A percentile compares a stretch with the other conserved stretches of the same genome.
Evolutionary conservation across 2,888 invertebrate genomes (phyloP).

Genomic region (Pandemis corylana): DNA sequence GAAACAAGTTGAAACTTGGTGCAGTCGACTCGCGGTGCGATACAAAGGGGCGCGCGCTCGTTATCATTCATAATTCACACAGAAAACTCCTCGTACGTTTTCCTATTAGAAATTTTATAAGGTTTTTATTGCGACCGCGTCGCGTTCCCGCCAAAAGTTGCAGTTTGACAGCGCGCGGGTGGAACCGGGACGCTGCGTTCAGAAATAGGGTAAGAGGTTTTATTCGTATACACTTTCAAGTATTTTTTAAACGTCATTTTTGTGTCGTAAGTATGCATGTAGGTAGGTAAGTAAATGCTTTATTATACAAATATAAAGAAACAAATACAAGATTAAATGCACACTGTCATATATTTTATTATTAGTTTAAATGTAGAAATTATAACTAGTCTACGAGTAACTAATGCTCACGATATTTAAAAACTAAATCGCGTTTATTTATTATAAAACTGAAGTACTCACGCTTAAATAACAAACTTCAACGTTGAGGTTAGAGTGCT

Average conservation of each 20-base stretch:
- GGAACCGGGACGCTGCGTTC: slow-evolving; percentile 53
- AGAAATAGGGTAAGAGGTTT: slow-evolving; percentile 44
- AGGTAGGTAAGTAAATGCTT: no score
- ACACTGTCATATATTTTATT: no score
- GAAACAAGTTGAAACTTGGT: slow-evolving; percentile 75
- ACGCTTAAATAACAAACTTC: background rate
- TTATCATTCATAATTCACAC: slow-evolving; percentile 85
- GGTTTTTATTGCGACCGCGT: slow-evolving; percentile 76
- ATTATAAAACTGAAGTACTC: background rate
- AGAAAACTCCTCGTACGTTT: slow-evolving; percentile 82
- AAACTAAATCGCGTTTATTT: background rate
- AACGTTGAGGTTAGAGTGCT: slow-evolving; percentile 6
- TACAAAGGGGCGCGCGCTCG: slow-evolving; percentile 73
- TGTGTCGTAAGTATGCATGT: no score
- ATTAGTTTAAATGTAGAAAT: no score
- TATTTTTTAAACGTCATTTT: no score
- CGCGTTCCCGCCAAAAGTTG: slow-evolving; percentile 60
- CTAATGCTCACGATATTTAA: no score
- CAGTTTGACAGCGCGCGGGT: slow-evolving; percentile 60
- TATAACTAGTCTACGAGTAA: no score
- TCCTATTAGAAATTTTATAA: slow-evolving; percentile 84
- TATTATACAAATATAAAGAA: no score
- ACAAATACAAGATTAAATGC: no score
- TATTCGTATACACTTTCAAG: background rate
- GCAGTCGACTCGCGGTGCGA: slow-evolving; percentile 54